phyloP scores from a whole-genome alignment of 2,888 invertebrate species.

The Yponomeuta malinellus region DNA sequence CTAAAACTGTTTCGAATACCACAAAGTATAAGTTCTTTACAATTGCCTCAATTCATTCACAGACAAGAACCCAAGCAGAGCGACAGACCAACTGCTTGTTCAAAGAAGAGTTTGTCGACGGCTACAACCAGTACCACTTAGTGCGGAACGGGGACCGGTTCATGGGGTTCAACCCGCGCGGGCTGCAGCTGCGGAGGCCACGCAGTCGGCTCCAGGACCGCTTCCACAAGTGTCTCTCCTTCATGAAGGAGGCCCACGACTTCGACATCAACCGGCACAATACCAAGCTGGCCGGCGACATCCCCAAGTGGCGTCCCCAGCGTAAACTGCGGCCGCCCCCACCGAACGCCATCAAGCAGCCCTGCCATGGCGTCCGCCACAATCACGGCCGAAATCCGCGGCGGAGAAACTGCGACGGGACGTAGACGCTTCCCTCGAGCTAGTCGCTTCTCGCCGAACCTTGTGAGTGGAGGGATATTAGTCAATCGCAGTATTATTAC shows the following conservation, averaged over 20 bases:
- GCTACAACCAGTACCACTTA: slow-evolving; percentile 79
- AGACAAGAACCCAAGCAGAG: slow-evolving; percentile 75
- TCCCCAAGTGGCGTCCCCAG: slow-evolving; percentile 28
- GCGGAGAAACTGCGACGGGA: slow-evolving; percentile 68
- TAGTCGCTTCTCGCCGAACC: slow-evolving; percentile 70
- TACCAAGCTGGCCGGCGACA: slow-evolving; percentile 67
- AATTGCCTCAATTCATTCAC: slow-evolving; percentile 30
- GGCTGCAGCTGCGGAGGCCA: slow-evolving; percentile 70
- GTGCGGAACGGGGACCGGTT: slow-evolving; percentile 76
- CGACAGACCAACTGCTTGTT: slow-evolving; percentile 78
- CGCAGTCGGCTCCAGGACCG: slow-evolving; percentile 57
- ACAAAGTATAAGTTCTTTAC: background rate
- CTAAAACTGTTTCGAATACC: background rate
- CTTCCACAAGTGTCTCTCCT: slow-evolving; percentile 76
- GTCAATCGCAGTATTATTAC: slow-evolving; percentile 74
- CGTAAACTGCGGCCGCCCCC: slow-evolving; percentile 29
- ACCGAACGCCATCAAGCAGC: slow-evolving; percentile 59
- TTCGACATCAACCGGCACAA: slow-evolving; percentile 79
- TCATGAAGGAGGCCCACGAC: slow-evolving; percentile 78
- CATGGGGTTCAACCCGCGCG: slow-evolving; percentile 79
- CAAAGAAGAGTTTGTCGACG: slow-evolving; percentile 78
- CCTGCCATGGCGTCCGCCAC: slow-evolving; percentile 62
- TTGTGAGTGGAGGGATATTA: slow-evolving; percentile 74
- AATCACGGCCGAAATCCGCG: slow-evolving; percentile 63
- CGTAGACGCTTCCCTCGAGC: slow-evolving; percentile 53